A percentile compares a stretch with the other conserved stretches of the same genome.
Evolutionary conservation across 2,797 vertebrate genomes (phyloP).

Genomic region (Poeciliopsis presidionis): DNA sequence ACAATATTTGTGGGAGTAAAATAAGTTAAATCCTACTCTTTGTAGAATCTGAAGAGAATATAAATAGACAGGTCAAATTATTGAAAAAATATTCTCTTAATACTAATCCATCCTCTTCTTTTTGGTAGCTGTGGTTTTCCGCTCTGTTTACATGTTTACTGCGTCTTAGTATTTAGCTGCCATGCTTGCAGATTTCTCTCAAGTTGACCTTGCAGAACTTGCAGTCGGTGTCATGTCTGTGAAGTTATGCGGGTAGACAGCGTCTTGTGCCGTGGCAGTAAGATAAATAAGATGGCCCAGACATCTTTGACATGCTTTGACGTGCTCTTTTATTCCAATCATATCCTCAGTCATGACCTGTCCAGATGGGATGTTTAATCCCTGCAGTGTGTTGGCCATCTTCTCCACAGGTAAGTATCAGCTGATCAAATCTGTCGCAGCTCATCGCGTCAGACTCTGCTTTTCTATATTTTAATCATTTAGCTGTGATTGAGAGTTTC

Average conservation of each 20-base stretch:
- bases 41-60: neutral
- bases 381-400: conserved; percentile 1
- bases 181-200: neutral
- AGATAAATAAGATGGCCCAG: conserved; percentile 6
- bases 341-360: conserved; percentile 5
- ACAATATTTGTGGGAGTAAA: neutral
- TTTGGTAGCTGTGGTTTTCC: neutral
- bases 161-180: neutral
- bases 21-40: neutral
- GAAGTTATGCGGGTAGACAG: conserved; percentile 1
- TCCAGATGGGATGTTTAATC: conserved; percentile 13
- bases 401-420: neutral
- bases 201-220: neutral
- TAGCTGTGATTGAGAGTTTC: conserved; percentile 2
- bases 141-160: neutral
- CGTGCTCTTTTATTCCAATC: conserved; percentile 7
- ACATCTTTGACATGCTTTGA: conserved; percentile 12
- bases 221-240: conserved; percentile 2
- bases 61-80: neutral
- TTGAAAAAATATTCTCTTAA: neutral
- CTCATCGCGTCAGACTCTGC: neutral
- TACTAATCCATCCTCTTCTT: neutral
- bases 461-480: conserved; percentile 1
- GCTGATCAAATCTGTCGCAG: conserved; percentile 7
- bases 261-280: conserved; percentile 1